phyloP scores from a whole-genome alignment of 2,888 invertebrate species.

The Microchrysa polita region DNA sequence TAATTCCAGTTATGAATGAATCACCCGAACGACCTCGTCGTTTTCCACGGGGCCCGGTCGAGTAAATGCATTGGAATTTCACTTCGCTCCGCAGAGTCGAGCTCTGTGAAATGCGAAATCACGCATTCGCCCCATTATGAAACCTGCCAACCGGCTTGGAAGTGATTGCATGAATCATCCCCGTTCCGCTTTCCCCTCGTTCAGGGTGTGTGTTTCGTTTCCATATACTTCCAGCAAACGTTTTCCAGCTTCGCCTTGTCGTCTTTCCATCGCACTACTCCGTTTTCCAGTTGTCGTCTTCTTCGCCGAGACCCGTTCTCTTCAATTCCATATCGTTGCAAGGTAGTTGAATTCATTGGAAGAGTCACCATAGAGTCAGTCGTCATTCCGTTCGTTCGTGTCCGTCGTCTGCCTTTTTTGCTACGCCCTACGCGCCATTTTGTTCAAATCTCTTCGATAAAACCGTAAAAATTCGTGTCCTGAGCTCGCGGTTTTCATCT shows the following conservation, averaged over 20 bases:
- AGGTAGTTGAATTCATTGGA: slow-evolving; percentile 20
- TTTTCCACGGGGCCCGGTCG: not conserved
- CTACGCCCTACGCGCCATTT: slow-evolving; percentile 50
- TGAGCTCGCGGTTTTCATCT: not conserved
- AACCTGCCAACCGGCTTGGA: slow-evolving; percentile 37
- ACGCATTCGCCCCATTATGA: not conserved
- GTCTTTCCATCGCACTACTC: not conserved
- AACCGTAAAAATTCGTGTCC: not conserved
- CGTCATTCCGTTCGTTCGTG: slow-evolving; percentile 12
- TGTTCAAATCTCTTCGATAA: slow-evolving; percentile 53
- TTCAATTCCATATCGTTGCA: slow-evolving; percentile 16
- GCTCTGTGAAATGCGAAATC: slow-evolving; percentile 21
- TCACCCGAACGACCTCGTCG: not conserved
- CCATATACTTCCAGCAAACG: slow-evolving; percentile 22
- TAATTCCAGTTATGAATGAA: slow-evolving; percentile 44
- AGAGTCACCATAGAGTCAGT: too few relatives aligned
- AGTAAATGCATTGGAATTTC: not conserved
- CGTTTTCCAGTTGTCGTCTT: slow-evolving; percentile 13
- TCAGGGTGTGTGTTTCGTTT: slow-evolving; percentile 3
- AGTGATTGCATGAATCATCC: slow-evolving; percentile 39
- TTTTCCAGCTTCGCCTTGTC: slow-evolving; percentile 8
- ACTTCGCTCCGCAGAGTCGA: too few relatives aligned
- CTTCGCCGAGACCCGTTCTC: not conserved
- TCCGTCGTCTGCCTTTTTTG: not conserved
- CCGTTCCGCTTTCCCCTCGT: slow-evolving; percentile 18